phyloP scores from a whole-genome alignment of 1,140 invertebrate species.

The Neelides sp. region DNA sequence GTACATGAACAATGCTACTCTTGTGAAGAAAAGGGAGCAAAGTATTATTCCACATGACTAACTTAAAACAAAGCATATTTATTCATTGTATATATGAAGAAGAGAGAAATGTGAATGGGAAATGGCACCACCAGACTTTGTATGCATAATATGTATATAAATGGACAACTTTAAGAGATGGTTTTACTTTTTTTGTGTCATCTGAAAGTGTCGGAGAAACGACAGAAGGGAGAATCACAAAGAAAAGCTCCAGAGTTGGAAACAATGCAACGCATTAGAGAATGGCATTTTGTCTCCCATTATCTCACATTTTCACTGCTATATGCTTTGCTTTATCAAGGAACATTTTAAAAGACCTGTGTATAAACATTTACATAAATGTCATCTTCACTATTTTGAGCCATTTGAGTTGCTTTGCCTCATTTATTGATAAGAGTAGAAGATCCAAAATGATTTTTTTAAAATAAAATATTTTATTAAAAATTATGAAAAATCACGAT shows the following conservation, averaged over 20 bases:
- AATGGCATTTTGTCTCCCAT: slow-evolving; percentile 12
- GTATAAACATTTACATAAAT: slow-evolving; percentile 10
- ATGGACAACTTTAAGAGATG: no score
- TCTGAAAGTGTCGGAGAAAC: no score
- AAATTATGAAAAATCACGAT: slow-evolving; percentile 2
- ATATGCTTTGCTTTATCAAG: slow-evolving; percentile 4
- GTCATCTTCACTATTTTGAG: slow-evolving; percentile 6
- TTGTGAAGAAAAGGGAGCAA: no score
- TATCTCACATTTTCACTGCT: slow-evolving; percentile 7
- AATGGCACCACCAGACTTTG: no score
- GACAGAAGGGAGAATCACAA: no score
- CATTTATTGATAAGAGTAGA: background rate
- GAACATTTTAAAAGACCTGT: slow-evolving; percentile 1
- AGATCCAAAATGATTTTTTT: background rate
- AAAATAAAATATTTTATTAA: background rate
- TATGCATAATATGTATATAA: no score
- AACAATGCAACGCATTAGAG: slow-evolving; percentile 16
- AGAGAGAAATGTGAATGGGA: no score
- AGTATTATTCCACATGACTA: no score
- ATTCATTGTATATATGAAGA: no score
- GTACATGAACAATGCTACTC: no score
- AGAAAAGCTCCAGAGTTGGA: slow-evolving; percentile 10
- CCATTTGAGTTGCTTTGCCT: background rate
- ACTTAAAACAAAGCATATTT: no score
- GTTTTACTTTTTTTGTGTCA: no score